These are phyloP conservation scores for Eumeta japonica DNA, from an alignment of 1,140 invertebrate genomes.

Conservation along the genomic window DNA sequence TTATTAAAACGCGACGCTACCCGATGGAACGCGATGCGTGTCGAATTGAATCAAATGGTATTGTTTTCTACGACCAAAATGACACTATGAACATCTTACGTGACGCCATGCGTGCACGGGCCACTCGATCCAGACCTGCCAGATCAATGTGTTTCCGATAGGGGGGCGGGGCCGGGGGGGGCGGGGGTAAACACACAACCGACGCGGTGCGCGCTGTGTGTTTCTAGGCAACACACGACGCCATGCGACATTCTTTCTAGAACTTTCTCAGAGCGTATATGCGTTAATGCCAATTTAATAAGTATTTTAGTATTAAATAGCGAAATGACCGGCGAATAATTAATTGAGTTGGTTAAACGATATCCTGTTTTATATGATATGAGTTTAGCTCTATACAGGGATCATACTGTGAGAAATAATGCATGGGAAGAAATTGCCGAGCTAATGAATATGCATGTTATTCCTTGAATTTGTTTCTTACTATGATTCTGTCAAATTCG, in stretches of 20 bases:
- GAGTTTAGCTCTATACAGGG: neutral
- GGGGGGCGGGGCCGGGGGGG: no score
- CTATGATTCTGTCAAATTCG: neutral
- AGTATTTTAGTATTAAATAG: no score
- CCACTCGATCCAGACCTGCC: no score
- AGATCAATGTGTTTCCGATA: conserved; percentile 1
- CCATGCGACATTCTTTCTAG: conserved; percentile 1
- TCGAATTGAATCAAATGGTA: neutral
- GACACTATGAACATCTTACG: no score
- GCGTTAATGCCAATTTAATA: neutral
- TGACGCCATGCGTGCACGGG: no score
- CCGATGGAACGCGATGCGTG: neutral
- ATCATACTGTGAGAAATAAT: neutral
- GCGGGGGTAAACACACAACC: conserved; percentile 1
- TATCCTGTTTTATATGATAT: conserved; percentile 1
- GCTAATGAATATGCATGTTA: conserved; percentile 2
- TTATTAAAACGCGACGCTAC: neutral
- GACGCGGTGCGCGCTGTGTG: neutral
- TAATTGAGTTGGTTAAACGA: neutral
- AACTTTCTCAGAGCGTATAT: neutral
- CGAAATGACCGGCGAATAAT: conserved; percentile 2
- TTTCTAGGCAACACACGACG: conserved; percentile 3
- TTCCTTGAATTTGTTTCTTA: conserved; percentile 9
- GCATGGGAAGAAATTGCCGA: conserved; percentile 2
- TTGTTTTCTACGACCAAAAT: no score